Evolutionary conservation across 2,888 invertebrate genomes (phyloP), one percentile per base, ranked within the genome.

Genomic region (Mimachlamys varia): DNA sequence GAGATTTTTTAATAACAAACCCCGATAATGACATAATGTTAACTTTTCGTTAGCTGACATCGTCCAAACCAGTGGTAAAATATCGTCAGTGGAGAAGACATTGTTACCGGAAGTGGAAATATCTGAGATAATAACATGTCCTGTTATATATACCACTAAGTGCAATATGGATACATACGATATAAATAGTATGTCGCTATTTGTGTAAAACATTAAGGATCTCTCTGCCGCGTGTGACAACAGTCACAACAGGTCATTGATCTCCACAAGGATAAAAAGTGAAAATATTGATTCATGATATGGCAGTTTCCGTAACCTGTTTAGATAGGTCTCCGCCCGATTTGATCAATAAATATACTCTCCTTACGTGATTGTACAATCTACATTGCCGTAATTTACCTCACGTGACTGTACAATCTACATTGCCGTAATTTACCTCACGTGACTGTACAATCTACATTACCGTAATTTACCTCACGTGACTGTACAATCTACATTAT

Each of bases 251-350:
- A 53, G 53, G 53, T 53, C 27, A 76, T 76, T 76, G 76, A 76
- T 76, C 76, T 76, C 33, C n/a, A 15, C 33, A 19, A 76, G 7
- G 76, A 76, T 76, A 76, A 76, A 76, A 76, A 76, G 76, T 76
- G 76, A 76, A 76, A 76, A 76, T 76, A 76, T 76, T 76, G 76
- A 76, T 76, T 76, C 13, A 76, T 76, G 1, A 76, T 76, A 33
- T 27, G 76, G 33, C 76, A 76, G 76, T 76, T 76, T 76, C 76
- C 76, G 76, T 33, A 33, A 76, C 76, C 76, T 76, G 76, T 76
- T 76, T 76, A 76, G 27, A 76, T 76, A 76, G 76, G 33, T 76
- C 27, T 33, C 76, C 2, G 76, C 76, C 27, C 15, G 76, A 76
- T 76, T 33, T 76, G 76, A 76, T 76, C 76, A 17, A 76, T 76